Conservation (phyloP, 2,888 invertebrate species). For the Acanthosepion pharaonis region DNA sequence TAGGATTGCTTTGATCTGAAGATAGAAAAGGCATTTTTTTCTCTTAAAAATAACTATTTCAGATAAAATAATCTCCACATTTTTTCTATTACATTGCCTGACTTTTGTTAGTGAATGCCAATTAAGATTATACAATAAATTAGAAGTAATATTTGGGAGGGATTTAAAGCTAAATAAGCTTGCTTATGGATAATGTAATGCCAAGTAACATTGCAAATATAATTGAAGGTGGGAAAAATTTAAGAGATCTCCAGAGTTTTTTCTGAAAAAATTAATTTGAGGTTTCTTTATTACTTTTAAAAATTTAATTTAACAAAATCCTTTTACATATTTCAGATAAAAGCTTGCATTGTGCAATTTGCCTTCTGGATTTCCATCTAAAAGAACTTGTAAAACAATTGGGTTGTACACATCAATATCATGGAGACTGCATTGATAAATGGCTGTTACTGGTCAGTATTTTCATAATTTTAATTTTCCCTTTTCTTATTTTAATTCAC, state of each 20-base stretch:
- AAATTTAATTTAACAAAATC: constrained; percentile 40
- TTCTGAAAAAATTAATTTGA: not conserved
- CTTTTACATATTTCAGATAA: constrained; percentile 75
- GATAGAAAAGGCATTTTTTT: too few relatives aligned
- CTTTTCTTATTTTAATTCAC: not conserved
- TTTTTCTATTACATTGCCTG: too few relatives aligned
- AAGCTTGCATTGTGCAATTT: constrained; percentile 92
- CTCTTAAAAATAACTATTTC: too few relatives aligned
- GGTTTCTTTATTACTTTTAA: not conserved
- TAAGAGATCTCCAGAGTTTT: not conserved
- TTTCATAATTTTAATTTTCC: not conserved
- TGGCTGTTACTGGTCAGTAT: constrained; percentile 88
- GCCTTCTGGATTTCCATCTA: constrained; percentile 91
- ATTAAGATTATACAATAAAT: too few relatives aligned
- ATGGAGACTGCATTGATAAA: constrained; percentile 92
- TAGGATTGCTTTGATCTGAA: too few relatives aligned
- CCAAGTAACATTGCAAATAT: too few relatives aligned
- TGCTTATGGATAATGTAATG: too few relatives aligned
- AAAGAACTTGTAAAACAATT: constrained; percentile 85
- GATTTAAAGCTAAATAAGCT: too few relatives aligned
- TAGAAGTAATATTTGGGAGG: too few relatives aligned
- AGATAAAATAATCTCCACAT: too few relatives aligned
- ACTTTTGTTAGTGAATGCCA: too few relatives aligned
- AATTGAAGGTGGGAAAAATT: too few relatives aligned
- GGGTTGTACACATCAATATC: constrained; percentile 92